Conservation (phyloP, 53 echinoderm and acorn worm species). For the Echinometra lucunter region DNA sequence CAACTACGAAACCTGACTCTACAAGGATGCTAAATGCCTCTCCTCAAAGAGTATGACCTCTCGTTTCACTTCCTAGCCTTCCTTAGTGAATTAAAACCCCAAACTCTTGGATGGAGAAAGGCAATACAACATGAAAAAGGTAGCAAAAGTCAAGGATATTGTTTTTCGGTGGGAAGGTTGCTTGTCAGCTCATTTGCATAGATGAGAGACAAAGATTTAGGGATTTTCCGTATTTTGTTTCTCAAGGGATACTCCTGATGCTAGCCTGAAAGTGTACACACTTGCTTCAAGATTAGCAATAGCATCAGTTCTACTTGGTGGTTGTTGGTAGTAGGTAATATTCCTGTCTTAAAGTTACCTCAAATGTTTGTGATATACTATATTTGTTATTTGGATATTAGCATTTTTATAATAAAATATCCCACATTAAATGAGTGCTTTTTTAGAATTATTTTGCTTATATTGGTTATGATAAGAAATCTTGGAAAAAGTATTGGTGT, state of each 20-base stretch:
- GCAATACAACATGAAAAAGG: conserved; percentile 1
- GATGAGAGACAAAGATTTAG: conserved; percentile 53
- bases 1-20: conserved; percentile 24
- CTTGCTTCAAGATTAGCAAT: background rate
- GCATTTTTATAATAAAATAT: too few species aligned
- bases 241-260: background rate
- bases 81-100: conserved; percentile 48
- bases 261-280: background rate
- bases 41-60: conserved; percentile 41
- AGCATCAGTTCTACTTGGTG: background rate
- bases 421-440: too few species aligned
- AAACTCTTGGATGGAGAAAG: background rate
- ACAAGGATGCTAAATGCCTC: background rate
- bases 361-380: too few species aligned
- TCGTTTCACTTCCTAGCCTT: conserved; percentile 25
- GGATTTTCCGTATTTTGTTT: background rate
- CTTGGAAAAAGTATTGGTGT: background rate
- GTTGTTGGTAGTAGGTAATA: background rate
- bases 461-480: background rate
- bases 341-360: too few species aligned
- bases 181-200: conserved; percentile 63
- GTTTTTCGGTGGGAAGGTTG: conserved; percentile 26
- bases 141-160: conserved; percentile 58
- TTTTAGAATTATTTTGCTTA: too few species aligned
- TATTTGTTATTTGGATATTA: too few species aligned